These are phyloP conservation scores for Myzus persicae DNA, from an alignment of 1,140 invertebrate genomes.

Conservation along the genomic window DNA sequence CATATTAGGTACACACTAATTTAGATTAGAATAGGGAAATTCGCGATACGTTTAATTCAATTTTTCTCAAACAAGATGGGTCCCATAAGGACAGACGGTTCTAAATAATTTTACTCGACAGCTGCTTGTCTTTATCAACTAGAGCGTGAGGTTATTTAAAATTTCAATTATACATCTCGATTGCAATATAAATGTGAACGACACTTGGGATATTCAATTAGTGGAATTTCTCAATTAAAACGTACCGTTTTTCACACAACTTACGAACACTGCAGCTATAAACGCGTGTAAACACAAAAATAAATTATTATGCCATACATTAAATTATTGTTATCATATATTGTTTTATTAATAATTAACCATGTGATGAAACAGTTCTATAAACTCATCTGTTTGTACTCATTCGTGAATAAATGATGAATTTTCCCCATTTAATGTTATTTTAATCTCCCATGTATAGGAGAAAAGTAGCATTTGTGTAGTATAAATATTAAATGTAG, in stretches of 20 bases:
- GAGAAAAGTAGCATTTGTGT: neutral
- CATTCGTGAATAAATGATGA: neutral
- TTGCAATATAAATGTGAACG: neutral
- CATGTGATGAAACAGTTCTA: neutral
- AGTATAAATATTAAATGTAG: neutral
- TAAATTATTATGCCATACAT: neutral
- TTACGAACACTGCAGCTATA: neutral
- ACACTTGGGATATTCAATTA: conserved; percentile 30
- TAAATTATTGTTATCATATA: neutral
- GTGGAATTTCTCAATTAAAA: neutral
- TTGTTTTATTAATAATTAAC: neutral
- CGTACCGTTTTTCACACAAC: neutral
- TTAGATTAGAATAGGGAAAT: neutral
- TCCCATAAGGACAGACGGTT: neutral
- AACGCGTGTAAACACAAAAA: neutral
- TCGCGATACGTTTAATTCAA: neutral
- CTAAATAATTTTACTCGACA: conserved; percentile 3
- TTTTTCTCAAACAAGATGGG: neutral
- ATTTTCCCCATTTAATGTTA: neutral
- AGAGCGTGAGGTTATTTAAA: conserved; percentile 46
- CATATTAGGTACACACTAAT: neutral
- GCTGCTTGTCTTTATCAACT: conserved; percentile 34
- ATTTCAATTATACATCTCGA: conserved; percentile 38
- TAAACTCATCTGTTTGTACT: neutral
- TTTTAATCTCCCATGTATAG: neutral